Evolutionary conservation across 2,888 invertebrate species (phyloP).

Genomic region (Penaeus monodon): DNA sequence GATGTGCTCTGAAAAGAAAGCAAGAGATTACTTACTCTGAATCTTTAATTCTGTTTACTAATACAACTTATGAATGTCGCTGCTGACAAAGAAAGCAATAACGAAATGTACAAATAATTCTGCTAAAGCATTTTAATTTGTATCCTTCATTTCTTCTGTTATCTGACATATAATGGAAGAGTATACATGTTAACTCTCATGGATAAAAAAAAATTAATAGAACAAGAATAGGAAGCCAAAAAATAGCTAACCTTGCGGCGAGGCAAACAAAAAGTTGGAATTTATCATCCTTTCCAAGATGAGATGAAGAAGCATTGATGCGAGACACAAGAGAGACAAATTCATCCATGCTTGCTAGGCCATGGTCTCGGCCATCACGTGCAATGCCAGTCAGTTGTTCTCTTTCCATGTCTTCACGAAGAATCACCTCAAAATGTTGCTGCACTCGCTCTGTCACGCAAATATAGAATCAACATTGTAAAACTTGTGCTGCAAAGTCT

Average conservation of each 20-base stretch:
- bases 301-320: constrained; percentile 84
- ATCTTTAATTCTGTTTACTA: background rate
- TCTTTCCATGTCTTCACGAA: constrained; percentile 69
- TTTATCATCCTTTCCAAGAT: constrained; percentile 97
- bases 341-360: constrained; percentile 83
- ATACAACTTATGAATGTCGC: no score
- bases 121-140: no score
- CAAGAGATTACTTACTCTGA: background rate
- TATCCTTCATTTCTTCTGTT: no score
- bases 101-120: no score
- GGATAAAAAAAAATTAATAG: no score
- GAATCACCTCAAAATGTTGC: constrained; percentile 69
- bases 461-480: background rate
- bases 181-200: no score
- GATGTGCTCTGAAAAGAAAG: constrained; percentile 79
- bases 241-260: constrained; percentile 81
- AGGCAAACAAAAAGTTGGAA: constrained; percentile 97
- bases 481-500: no score
- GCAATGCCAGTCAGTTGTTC: constrained; percentile 68
- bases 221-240: background rate
- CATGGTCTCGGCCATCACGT: constrained; percentile 63
- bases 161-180: no score
- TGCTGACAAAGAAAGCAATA: no score
- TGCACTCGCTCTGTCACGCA: constrained; percentile 67
- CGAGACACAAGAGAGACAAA: constrained; percentile 91